Percentiles rank a stretch among this genome's conserved stretches.
phyloP scores from a whole-genome alignment of 2,113 vertebrate species.

The Chroicocephalus ridibundus region DNA sequence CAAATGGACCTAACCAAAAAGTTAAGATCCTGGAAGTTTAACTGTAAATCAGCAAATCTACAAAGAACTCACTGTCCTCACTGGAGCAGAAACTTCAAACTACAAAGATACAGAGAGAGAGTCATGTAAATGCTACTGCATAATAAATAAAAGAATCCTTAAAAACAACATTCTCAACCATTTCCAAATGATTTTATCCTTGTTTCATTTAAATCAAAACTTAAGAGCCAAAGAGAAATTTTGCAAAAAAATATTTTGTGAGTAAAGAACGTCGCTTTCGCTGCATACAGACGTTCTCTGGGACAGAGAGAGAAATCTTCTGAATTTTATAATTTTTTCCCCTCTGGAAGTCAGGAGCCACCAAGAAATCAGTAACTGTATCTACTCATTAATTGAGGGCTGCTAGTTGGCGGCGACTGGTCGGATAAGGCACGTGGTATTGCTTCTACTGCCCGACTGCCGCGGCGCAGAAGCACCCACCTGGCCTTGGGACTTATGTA shows the following conservation, averaged over 20 bases:
- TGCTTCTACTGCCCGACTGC: neutral
- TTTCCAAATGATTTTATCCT: neutral
- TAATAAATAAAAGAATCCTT: constrained; percentile 9
- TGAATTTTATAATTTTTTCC: neutral
- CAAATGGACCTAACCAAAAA: neutral
- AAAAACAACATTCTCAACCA: neutral
- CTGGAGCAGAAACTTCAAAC: neutral
- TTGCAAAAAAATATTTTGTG: neutral
- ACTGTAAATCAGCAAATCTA: neutral
- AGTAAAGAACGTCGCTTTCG: neutral
- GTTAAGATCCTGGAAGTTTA: neutral
- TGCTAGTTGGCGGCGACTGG: neutral
- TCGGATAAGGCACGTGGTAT: neutral
- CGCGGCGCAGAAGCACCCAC: neutral
- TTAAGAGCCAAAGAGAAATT: neutral
- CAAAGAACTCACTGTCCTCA: neutral
- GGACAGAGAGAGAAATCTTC: neutral
- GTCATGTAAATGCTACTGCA: neutral
- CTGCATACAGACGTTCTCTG: neutral
- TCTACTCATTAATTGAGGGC: neutral
- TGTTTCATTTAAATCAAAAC: neutral
- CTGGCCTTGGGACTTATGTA: neutral
- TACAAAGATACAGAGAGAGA: neutral
- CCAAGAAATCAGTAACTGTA: neutral
- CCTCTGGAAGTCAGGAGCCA: neutral